phyloP scores from a whole-genome alignment of 2,888 invertebrate species.

The Teinopalpus imperialis region DNA sequence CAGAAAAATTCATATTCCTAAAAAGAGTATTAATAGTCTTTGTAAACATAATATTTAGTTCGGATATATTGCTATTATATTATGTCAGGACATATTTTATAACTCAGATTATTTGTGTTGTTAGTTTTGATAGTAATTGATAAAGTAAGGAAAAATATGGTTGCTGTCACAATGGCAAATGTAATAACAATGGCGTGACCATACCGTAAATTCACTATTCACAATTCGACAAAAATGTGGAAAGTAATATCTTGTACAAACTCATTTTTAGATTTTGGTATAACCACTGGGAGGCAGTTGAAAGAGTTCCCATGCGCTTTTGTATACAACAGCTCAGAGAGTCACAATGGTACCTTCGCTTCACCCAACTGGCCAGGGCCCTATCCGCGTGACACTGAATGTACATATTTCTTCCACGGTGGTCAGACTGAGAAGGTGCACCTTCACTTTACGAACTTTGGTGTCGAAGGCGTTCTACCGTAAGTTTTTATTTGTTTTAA shows the following conservation, averaged over 20 bases:
- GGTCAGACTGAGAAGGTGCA: constrained; percentile 89
- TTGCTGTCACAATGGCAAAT: too few species aligned
- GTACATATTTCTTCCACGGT: constrained; percentile 95
- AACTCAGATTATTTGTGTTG: too few species aligned
- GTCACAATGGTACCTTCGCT: constrained; percentile 90
- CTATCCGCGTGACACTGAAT: constrained; percentile 94
- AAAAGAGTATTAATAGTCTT: too few species aligned
- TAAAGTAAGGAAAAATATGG: too few species aligned
- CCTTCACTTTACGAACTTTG: constrained; percentile 94
- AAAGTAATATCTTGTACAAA: too few species aligned
- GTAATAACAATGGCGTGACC: too few species aligned
- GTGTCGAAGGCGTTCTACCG: constrained; percentile 97
- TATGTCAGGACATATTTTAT: too few species aligned
- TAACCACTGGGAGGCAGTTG: constrained; percentile 90
- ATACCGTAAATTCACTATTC: too few species aligned
- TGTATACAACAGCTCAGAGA: constrained; percentile 91
- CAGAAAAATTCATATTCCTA: too few species aligned
- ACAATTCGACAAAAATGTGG: too few species aligned
- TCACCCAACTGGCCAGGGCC: constrained; percentile 96
- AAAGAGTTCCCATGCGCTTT: constrained; percentile 92
- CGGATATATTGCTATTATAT: background rate
- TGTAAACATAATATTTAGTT: background rate
- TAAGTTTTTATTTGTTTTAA: constrained; percentile 86
- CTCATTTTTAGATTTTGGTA: constrained; percentile 91
- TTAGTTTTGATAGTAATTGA: too few species aligned